A percentile compares a stretch with the other conserved stretches of the same genome.
These are phyloP conservation scores for Potamarius usumacintae DNA, from an alignment of 2,113 vertebrate genomes.

Conservation along the genomic window DNA sequence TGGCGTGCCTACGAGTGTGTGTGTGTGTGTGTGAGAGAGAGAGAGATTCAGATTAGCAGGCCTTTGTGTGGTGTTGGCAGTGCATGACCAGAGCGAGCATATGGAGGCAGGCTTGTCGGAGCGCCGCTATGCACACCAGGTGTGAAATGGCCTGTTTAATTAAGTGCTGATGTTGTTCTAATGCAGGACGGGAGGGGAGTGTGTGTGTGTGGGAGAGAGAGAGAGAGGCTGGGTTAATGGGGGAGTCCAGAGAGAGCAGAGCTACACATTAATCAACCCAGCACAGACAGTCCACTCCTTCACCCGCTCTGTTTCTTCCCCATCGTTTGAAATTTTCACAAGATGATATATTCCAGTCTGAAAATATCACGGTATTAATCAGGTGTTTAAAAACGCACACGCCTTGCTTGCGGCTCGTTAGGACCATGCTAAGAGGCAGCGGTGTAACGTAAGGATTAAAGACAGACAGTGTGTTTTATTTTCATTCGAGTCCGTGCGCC, in stretches of 20 bases:
- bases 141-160: conserved; percentile 84
- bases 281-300: conserved; percentile 40
- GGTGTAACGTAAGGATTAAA: background rate
- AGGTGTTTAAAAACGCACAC: background rate
- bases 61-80: conserved; percentile 71
- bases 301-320: background rate
- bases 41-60: conserved; percentile 69
- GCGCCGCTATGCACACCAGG: conserved; percentile 77
- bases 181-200: conserved; percentile 64
- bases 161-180: conserved; percentile 82
- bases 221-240: conserved; percentile 70
- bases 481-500: background rate
- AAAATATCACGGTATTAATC: background rate
- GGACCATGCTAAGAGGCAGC: no score
- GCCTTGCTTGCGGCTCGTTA: no score
- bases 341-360: background rate
- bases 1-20: background rate
- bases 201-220: conserved; percentile 55
- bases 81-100: conserved; percentile 71
- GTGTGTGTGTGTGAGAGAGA: background rate
- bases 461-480: background rate
- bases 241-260: conserved; percentile 69
- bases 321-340: background rate
- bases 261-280: conserved; percentile 75
- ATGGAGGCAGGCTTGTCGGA: conserved; percentile 74